Conservation (phyloP, 2,888 invertebrate genomes). For the Caradrina clavipalpis region DNA sequence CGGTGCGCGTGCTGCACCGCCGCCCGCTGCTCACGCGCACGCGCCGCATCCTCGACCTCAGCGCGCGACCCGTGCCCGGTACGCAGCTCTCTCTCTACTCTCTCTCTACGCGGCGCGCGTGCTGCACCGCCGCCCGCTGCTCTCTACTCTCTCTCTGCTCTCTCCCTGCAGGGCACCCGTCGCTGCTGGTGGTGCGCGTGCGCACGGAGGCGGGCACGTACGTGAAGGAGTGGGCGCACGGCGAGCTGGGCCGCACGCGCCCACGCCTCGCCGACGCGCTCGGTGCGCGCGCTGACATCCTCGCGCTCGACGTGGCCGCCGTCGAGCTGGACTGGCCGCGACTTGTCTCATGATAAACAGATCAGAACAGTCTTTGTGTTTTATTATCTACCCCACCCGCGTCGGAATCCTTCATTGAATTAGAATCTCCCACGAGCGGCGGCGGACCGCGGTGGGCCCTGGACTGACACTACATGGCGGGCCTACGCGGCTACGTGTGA, state of each 20-base stretch:
- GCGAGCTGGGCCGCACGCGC: slow-evolving; percentile 97
- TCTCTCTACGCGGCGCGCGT: too few relatives aligned
- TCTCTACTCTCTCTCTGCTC: too few relatives aligned
- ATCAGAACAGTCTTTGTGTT: neutral
- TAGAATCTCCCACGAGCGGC: too few relatives aligned
- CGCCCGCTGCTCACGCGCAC: slow-evolving; percentile 94
- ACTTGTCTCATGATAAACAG: slow-evolving; percentile 2
- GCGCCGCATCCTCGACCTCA: slow-evolving; percentile 91
- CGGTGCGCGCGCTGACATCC: slow-evolving; percentile 94
- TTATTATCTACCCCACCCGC: too few relatives aligned
- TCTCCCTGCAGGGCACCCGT: slow-evolving; percentile 76
- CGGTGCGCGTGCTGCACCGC: slow-evolving; percentile 97
- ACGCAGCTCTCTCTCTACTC: neutral
- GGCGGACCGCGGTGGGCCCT: too few relatives aligned
- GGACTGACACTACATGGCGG: too few relatives aligned
- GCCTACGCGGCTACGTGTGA: too few relatives aligned
- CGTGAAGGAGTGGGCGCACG: slow-evolving; percentile 99
- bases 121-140: too few relatives aligned
- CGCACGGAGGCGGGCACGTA: slow-evolving; percentile 98
- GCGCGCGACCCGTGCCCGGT: slow-evolving; percentile 89
- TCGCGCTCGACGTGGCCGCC: slow-evolving; percentile 96
- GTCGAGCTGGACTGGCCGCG: slow-evolving; percentile 96
- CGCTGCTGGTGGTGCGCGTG: slow-evolving; percentile 92
- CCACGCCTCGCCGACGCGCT: slow-evolving; percentile 94
- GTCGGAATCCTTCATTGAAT: too few relatives aligned